phyloP scores from a whole-genome alignment of 2,888 invertebrate genomes.

The Catocala fraxini region DNA sequence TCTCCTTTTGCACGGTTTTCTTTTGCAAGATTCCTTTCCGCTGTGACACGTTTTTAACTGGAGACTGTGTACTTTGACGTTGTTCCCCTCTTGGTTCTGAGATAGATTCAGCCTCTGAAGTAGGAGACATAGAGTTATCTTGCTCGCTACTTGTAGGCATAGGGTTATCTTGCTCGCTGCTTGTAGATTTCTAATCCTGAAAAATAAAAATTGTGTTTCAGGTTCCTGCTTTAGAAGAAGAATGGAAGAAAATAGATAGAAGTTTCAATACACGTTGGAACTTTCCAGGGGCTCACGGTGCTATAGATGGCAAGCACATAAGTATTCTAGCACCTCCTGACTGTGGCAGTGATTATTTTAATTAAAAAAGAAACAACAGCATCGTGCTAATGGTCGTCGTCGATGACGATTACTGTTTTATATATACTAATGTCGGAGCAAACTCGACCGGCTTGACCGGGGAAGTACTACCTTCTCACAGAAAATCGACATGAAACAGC shows the following conservation, averaged over 20 bases:
- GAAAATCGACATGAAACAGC: too few relatives aligned
- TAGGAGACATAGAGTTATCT: conserved; percentile 24
- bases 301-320: conserved; percentile 31
- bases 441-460: too few relatives aligned
- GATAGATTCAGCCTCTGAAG: conserved; percentile 29
- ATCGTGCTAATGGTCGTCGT: conserved; percentile 21
- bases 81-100: conserved; percentile 29
- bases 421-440: conserved; percentile 4
- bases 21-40: conserved; percentile 33
- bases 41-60: conserved; percentile 22
- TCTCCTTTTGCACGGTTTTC: conserved; percentile 31
- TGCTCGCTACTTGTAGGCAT: conserved; percentile 21
- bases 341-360: conserved; percentile 18
- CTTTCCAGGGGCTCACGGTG: conserved; percentile 18
- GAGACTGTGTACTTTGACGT: conserved; percentile 19
- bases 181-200: conserved; percentile 24
- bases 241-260: conserved; percentile 13
- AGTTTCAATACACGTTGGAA: conserved; percentile 20
- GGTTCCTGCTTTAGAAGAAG: conserved; percentile 13
- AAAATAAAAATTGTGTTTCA: conserved; percentile 22
- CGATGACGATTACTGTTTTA: conserved; percentile 25
- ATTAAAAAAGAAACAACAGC: conserved; percentile 28
- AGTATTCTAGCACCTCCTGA: conserved; percentile 30
- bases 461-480: too few relatives aligned
- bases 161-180: conserved; percentile 29